Evolutionary conservation across 2,797 vertebrate species (phyloP), one percentile per base, ranked within the genome.

Genomic region (Artibeus jamaicensis): DNA sequence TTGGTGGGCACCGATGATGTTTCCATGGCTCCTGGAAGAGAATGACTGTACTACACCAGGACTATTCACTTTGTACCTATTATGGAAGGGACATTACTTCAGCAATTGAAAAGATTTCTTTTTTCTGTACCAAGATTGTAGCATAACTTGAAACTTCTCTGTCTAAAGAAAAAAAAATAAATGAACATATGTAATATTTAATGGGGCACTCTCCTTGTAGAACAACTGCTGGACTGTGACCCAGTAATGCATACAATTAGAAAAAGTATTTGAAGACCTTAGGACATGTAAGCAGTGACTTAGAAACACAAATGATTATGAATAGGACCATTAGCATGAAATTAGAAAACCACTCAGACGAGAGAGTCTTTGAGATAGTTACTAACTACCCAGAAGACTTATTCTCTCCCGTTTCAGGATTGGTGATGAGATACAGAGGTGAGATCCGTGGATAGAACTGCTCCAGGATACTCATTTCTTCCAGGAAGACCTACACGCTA

Each of bases 261-360:
- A 7, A 24, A 42, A 67, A 78, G 46, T 89, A n/a, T 85, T 87
- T 96, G 67, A 93, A 77, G 67, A 46, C 29, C 46, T 85, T 89
- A 44, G 68, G 67, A 55, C 11, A 84, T 48, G 21, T 71, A 94
- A 88, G 34, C 65, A 59, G 39, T 92, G 86, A 73, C 62, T 83
- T 79, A 87, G 62, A 95, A 46, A 79, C 57, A 86, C 70, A 34
- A 37, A 62, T 87, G 57, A 57, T 96, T 96, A 65, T 77, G 70
- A 73, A 83, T 76, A 59, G 44, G 57, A 46, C 26, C 34, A 93
- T 94, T 91, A 96, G 70, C 65, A 91, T 91, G 89, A 94, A 91
- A 91, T 96, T 91, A 86, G 92, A 86, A 95, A 96, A 93, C 55
- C 11, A n/a, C 34, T 96, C 73, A 89, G 26, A 93, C 8, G 18